These are phyloP conservation scores for Trichacis sp. DNA, from an alignment of 2,888 invertebrate genomes.

Conservation along the genomic window DNA sequence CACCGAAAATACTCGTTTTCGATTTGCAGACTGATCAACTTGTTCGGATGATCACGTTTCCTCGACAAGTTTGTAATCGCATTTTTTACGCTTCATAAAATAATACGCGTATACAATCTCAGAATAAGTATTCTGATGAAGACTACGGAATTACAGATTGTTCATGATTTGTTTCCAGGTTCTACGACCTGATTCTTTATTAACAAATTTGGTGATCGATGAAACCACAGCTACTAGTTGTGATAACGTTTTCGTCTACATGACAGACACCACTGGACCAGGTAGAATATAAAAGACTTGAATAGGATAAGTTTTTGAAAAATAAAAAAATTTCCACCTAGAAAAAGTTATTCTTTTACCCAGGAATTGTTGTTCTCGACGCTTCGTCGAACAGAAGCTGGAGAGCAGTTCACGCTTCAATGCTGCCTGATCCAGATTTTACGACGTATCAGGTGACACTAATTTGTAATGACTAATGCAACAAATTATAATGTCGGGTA, in stretches of 20 bases:
- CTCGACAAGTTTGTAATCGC: slow-evolving; percentile 71
- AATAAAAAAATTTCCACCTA: no score
- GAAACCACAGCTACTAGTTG: slow-evolving; percentile 78
- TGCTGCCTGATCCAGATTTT: slow-evolving; percentile 88
- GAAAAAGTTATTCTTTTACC: no score
- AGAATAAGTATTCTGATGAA: no score
- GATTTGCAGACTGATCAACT: slow-evolving; percentile 80
- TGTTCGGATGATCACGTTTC: slow-evolving; percentile 80
- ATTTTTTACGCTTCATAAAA: no score
- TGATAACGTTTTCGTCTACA: slow-evolving; percentile 84
- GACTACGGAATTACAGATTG: no score
- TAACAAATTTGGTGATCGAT: slow-evolving; percentile 85
- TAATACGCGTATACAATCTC: no score
- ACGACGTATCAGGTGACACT: slow-evolving; percentile 75
- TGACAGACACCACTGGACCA: slow-evolving; percentile 85
- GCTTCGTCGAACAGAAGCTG: slow-evolving; percentile 82
- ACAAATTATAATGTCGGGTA: no score
- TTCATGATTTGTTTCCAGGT: no score
- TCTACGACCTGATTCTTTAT: slow-evolving; percentile 79
- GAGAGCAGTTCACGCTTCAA: slow-evolving; percentile 83
- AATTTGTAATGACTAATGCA: neutral
- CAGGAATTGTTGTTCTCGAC: slow-evolving; percentile 76
- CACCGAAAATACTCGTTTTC: slow-evolving; percentile 85
- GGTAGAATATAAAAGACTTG: no score
- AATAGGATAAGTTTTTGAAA: no score